phyloP scores from a whole-genome alignment of 2,888 invertebrate species.

The Drosophila yooni region DNA sequence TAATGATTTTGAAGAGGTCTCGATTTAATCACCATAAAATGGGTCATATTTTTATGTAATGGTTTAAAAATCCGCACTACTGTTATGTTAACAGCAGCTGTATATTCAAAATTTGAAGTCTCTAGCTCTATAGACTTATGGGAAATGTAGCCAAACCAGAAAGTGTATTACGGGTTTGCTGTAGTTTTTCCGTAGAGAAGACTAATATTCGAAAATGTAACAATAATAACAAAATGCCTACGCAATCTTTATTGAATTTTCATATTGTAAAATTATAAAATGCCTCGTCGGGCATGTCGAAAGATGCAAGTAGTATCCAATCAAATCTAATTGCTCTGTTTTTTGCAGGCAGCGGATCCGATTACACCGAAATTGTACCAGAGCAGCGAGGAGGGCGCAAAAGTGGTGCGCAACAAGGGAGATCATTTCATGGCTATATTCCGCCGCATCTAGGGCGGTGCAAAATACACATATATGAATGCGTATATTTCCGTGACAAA shows the following conservation, averaged over 20 bases:
- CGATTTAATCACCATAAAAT: neutral
- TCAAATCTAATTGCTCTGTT: neutral
- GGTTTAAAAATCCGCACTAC: neutral
- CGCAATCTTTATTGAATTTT: neutral
- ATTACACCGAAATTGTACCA: constrained; percentile 95
- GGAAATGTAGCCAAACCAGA: neutral
- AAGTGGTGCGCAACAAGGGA: constrained; percentile 97
- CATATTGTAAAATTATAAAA: neutral
- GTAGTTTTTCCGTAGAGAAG: neutral
- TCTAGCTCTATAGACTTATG: neutral
- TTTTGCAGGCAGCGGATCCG: constrained; percentile 88
- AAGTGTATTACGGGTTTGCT: neutral
- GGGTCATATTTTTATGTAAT: neutral
- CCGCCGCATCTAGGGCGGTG: constrained; percentile 86
- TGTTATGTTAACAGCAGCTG: neutral
- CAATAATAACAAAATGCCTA: neutral
- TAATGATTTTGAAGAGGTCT: neutral
- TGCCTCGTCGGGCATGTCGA: neutral
- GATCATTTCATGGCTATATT: constrained; percentile 97
- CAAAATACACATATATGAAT: neutral
- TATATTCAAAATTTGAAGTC: neutral
- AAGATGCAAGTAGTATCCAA: neutral
- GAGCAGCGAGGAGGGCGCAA: constrained; percentile 99
- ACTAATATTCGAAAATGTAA: neutral
- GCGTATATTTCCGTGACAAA: constrained; percentile 19